These are phyloP conservation scores for Phalacrocorax pelagicus DNA, from an alignment of 2,113 vertebrate genomes.

Conservation along the genomic window DNA sequence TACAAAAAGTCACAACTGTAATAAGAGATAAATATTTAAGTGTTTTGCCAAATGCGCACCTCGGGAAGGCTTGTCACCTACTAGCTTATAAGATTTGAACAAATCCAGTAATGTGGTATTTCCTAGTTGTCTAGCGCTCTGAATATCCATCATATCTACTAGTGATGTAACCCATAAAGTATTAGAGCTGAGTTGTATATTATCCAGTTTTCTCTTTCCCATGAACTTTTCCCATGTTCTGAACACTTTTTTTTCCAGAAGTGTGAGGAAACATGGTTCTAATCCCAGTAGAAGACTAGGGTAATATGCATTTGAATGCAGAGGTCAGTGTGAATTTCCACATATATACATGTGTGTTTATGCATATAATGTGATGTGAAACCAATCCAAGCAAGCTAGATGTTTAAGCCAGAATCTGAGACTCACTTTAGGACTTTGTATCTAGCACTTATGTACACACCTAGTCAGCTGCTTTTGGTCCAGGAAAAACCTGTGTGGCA, in stretches of 20 bases:
- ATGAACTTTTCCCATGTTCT: constrained; percentile 63
- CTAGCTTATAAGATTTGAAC: not conserved
- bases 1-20: not conserved
- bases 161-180: constrained; percentile 46
- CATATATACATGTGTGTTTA: not conserved
- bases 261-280: not conserved
- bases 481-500: not conserved
- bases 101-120: constrained; percentile 12
- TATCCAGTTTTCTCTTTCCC: constrained; percentile 59
- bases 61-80: not conserved
- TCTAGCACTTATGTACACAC: not conserved
- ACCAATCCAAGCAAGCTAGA: not conserved
- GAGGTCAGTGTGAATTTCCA: not conserved
- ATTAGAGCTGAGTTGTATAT: constrained; percentile 48
- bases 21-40: not conserved
- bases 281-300: not conserved
- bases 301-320: not conserved
- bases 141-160: not conserved
- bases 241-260: constrained; percentile 28
- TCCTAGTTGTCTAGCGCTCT: not conserved
- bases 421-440: not conserved
- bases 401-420: not conserved
- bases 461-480: not conserved
- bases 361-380: not conserved
- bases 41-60: not conserved